A percentile compares a stretch with the other conserved stretches of the same genome.
phyloP scores from a whole-genome alignment of 2,888 invertebrate genomes.

The Homarus gammarus region DNA sequence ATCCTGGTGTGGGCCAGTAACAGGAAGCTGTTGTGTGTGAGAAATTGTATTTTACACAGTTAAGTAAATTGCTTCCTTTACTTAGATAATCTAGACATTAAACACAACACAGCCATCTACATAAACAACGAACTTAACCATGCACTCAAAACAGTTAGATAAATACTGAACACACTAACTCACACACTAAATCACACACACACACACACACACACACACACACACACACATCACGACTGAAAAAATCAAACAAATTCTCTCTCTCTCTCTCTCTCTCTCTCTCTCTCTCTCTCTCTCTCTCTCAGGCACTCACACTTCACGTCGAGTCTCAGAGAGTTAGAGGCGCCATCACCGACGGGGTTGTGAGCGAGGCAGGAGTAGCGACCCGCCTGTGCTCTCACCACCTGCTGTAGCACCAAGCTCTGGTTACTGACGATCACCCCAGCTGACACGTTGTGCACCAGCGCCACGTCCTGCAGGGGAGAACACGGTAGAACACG shows the following conservation, averaged over 20 bases:
- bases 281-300: no score
- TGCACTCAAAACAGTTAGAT: no score
- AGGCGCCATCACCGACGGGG: not conserved
- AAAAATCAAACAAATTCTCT: no score
- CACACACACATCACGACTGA: no score
- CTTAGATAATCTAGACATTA: no score
- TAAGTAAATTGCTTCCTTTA: no score
- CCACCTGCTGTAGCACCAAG: conserved; percentile 20
- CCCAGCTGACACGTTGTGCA: conserved; percentile 38
- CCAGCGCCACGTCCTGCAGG: conserved; percentile 5
- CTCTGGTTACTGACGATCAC: conserved; percentile 44
- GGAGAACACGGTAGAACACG: no score
- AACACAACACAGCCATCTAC: not conserved
- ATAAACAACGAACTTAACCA: no score
- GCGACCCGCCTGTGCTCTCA: conserved; percentile 11
- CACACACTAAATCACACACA: not conserved
- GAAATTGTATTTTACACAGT: no score
- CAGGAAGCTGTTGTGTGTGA: no score
- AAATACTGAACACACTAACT: not conserved
- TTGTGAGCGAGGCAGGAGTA: conserved; percentile 38
- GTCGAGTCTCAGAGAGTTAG: conserved; percentile 34
- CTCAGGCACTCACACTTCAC: conserved; percentile 31
- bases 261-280: no score
- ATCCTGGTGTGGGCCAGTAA: no score
- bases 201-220: not conserved